phyloP scores from a whole-genome alignment of 2,113 vertebrate genomes.

The Panthera uncia region DNA sequence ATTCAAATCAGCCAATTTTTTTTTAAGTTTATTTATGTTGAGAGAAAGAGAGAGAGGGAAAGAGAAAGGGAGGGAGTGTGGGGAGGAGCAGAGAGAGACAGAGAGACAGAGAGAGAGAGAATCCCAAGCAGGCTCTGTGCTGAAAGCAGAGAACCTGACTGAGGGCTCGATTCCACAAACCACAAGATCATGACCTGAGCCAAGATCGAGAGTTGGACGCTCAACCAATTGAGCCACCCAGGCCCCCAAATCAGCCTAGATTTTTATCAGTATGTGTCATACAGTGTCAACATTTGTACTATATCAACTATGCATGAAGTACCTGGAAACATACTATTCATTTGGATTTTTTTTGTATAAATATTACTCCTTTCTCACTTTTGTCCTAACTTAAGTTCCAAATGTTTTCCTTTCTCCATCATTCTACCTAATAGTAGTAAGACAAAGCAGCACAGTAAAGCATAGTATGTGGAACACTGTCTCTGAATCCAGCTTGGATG shows the following conservation, averaged over 20 bases:
- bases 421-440: background rate
- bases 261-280: background rate
- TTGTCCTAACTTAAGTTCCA: background rate
- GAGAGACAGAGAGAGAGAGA: too few species aligned
- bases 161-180: too few species aligned
- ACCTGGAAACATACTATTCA: background rate
- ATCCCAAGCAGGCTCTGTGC: too few species aligned
- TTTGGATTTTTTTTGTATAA: conserved; percentile 7
- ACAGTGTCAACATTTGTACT: background rate
- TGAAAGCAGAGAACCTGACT: too few species aligned
- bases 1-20: background rate
- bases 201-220: too few species aligned
- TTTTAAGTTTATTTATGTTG: too few species aligned
- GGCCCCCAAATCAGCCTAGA: background rate
- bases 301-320: background rate
- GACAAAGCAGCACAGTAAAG: background rate
- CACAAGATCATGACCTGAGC: too few species aligned
- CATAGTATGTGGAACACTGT: background rate
- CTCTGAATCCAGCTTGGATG: background rate
- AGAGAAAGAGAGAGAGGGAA: too few species aligned
- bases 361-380: background rate
- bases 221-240: too few species aligned
- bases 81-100: too few species aligned
- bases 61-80: too few species aligned
- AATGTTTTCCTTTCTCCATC: background rate